A percentile compares a stretch with the other conserved stretches of the same genome.
phyloP scores from a whole-genome alignment of 2,888 invertebrate species.

The Drosophila robusta region DNA sequence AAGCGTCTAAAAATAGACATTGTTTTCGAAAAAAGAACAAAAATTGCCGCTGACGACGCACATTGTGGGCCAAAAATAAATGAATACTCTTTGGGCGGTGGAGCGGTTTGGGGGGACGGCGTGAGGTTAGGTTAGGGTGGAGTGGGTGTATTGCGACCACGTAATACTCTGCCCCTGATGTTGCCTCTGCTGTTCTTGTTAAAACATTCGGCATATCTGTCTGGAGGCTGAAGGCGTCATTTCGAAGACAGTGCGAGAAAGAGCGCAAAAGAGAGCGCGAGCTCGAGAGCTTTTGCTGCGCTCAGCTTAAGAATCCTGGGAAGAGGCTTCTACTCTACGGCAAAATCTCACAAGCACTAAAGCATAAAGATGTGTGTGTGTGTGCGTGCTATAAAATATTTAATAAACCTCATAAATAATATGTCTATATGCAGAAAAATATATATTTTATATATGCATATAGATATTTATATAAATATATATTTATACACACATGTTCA shows the following conservation, averaged over 20 bases:
- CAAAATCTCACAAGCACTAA: conserved; percentile 9
- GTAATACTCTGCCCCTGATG: conserved; percentile 44
- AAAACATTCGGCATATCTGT: neutral
- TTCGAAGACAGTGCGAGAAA: neutral
- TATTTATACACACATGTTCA: conserved; percentile 21
- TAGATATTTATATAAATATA: conserved; percentile 2
- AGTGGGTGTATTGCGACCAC: conserved; percentile 44
- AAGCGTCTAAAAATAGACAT: conserved; percentile 69
- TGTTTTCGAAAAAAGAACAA: conserved; percentile 69
- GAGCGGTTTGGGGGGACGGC: neutral
- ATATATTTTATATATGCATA: conserved; percentile 13
- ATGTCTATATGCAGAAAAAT: conserved; percentile 14
- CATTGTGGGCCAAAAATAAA: conserved; percentile 73
- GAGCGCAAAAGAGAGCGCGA: neutral
- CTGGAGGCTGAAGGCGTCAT: neutral
- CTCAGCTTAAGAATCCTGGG: conserved; percentile 2
- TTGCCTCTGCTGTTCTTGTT: neutral
- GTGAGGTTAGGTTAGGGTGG: conserved; percentile 1
- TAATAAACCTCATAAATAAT: conserved; percentile 73
- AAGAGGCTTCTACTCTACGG: neutral
- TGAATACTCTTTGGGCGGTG: conserved; percentile 31
- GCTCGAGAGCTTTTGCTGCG: neutral
- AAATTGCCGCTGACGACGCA: conserved; percentile 71
- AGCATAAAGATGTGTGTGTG: neutral
- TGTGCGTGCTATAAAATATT: conserved; percentile 52